These are phyloP conservation scores for Elegia similella DNA, from an alignment of 2,888 invertebrate species.

Conservation along the genomic window DNA sequence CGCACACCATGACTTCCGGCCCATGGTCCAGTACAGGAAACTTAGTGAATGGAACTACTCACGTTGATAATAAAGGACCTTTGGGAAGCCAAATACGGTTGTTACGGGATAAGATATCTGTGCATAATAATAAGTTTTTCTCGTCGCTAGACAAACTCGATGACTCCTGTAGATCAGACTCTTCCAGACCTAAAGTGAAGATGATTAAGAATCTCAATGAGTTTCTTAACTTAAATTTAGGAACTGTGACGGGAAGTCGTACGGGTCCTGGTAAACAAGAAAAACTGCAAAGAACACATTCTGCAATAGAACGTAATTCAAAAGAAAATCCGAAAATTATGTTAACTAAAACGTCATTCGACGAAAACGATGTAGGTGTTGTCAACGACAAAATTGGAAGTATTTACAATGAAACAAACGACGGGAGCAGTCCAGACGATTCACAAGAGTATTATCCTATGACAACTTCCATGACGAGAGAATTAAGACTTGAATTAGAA, in stretches of 20 bases:
- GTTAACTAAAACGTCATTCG: conserved; percentile 59
- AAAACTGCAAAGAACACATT: conserved; percentile 60
- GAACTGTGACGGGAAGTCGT: conserved; percentile 81
- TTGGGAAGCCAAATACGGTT: conserved; percentile 68
- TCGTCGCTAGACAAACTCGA: conserved; percentile 83
- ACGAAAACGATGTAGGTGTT: conserved; percentile 47
- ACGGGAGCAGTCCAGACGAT: conserved; percentile 89
- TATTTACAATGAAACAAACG: conserved; percentile 61
- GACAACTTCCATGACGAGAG: conserved; percentile 93
- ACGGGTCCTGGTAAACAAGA: conserved; percentile 43
- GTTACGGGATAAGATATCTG: conserved; percentile 67
- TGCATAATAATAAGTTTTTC: conserved; percentile 76
- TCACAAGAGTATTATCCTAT: conserved; percentile 92
- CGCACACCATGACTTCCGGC: conserved; percentile 35
- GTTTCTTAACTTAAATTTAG: conserved; percentile 90
- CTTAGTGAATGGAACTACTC: conserved; percentile 59
- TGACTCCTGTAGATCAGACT: conserved; percentile 53
- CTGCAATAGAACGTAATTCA: conserved; percentile 54
- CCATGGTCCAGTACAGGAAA: conserved; percentile 61
- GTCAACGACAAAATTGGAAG: conserved; percentile 49
- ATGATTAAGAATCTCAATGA: conserved; percentile 92
- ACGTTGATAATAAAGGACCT: conserved; percentile 52
- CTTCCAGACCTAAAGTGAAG: conserved; percentile 62
- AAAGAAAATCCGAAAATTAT: conserved; percentile 63
- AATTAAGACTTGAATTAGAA: conserved; percentile 90